A percentile compares a stretch with the other conserved stretches of the same genome.
Evolutionary conservation across 2,113 vertebrate genomes (phyloP).

Genomic region (Pseudois nayaur): DNA sequence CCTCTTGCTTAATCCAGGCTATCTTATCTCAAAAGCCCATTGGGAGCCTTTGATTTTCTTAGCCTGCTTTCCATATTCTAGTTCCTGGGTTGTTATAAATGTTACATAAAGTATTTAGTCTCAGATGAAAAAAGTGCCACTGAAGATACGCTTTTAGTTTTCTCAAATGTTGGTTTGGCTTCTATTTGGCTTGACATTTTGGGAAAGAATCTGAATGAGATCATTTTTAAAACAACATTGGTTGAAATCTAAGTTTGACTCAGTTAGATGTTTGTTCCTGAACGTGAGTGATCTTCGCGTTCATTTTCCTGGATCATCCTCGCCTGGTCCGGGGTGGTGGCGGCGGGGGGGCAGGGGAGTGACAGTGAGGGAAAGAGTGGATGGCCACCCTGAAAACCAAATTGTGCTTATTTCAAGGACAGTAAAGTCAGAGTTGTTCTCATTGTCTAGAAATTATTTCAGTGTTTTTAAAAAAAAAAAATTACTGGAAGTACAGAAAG

Average conservation of each 20-base stretch:
- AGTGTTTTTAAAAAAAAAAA: conserved; percentile 4
- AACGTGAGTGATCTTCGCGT: not conserved
- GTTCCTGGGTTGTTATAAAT: not conserved
- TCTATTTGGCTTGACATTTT: not conserved
- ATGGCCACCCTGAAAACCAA: conserved; percentile 23
- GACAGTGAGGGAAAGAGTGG: not conserved
- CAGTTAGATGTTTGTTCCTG: not conserved
- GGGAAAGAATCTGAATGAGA: not conserved
- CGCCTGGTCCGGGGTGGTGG: not conserved
- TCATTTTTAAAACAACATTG: not conserved
- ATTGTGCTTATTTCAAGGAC: conserved; percentile 45
- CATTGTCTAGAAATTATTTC: conserved; percentile 73
- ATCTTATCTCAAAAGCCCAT: rapidly evolving
- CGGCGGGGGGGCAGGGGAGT: rapidly evolving
- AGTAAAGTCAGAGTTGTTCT: conserved; percentile 62
- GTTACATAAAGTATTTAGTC: not conserved
- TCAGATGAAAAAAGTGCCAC: not conserved
- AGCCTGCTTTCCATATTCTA: not conserved
- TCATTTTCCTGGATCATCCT: not conserved
- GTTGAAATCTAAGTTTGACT: not conserved
- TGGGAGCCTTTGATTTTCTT: not conserved
- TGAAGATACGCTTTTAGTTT: not conserved
- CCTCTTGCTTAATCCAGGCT: not conserved
- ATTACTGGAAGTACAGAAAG: conserved; percentile 77
- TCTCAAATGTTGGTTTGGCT: not conserved